These are phyloP conservation scores for Gyps fulvus DNA, from an alignment of 2,113 vertebrate genomes.

Conservation along the genomic window DNA sequence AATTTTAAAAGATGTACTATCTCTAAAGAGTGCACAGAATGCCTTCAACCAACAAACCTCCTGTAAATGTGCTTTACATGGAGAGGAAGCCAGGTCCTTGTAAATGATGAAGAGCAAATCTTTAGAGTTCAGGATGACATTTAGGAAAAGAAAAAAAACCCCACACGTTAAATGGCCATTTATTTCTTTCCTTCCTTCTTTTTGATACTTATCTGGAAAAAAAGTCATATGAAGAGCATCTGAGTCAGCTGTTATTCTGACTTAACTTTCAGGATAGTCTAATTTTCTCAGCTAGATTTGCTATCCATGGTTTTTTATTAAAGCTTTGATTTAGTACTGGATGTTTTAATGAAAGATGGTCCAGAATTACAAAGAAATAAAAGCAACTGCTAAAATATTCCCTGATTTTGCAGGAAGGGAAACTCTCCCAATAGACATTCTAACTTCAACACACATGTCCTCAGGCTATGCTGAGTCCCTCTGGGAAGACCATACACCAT, in stretches of 20 bases:
- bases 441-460: background rate
- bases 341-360: background rate
- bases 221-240: background rate
- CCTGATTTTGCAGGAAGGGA: background rate
- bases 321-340: background rate
- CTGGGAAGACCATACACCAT: fast-evolving
- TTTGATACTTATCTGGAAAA: background rate
- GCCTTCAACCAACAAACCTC: background rate
- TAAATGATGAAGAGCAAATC: background rate
- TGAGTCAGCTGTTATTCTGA: background rate
- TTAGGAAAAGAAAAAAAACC: background rate
- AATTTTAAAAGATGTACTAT: background rate
- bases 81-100: background rate
- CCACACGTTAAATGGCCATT: background rate
- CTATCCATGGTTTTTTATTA: background rate
- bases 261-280: background rate
- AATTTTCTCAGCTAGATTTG: background rate
- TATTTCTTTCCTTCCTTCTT: background rate
- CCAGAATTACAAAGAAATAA: background rate
- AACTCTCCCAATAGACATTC: fast-evolving
- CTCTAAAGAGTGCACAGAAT: background rate
- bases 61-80: background rate
- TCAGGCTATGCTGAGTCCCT: fast-evolving
- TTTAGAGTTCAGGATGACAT: background rate
- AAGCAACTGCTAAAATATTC: background rate